These are phyloP conservation scores for Phocides pigmalion DNA, from an alignment of 1,140 invertebrate genomes.

Conservation along the genomic window DNA sequence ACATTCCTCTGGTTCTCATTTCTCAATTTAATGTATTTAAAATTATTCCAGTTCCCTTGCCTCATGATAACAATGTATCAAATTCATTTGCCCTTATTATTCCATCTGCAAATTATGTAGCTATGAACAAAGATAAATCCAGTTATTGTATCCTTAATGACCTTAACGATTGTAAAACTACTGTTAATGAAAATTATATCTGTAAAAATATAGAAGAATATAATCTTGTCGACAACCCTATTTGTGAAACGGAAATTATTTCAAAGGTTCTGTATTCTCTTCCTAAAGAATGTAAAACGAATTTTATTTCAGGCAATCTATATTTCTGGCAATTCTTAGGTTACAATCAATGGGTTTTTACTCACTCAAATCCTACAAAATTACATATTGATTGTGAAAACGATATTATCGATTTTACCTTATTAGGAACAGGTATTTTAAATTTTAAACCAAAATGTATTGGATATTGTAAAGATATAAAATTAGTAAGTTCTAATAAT, in stretches of 20 bases:
- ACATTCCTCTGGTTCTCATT: constrained; percentile 29
- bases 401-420: constrained; percentile 8
- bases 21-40: constrained; percentile 28
- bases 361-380: constrained; percentile 32
- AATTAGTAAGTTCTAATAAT: constrained; percentile 21
- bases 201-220: constrained; percentile 12
- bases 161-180: constrained; percentile 15
- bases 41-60: constrained; percentile 28
- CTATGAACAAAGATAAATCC: constrained; percentile 25
- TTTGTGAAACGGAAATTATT: constrained; percentile 35
- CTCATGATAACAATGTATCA: constrained; percentile 3
- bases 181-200: background rate
- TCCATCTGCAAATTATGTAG: constrained; percentile 19
- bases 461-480: constrained; percentile 16
- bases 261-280: constrained; percentile 1
- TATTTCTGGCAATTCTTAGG: constrained; percentile 36
- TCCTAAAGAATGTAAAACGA: constrained; percentile 28
- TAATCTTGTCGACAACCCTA: constrained; percentile 5
- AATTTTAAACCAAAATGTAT: constrained; percentile 7
- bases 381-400: constrained; percentile 20
- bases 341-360: constrained; percentile 37
- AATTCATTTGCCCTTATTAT: constrained; percentile 24
- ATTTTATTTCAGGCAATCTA: constrained; percentile 27
- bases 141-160: constrained; percentile 17
- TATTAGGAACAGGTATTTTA: constrained; percentile 17